These are phyloP conservation scores for Tetrax tetrax DNA, from an alignment of 2,113 vertebrate species.

Conservation along the genomic window DNA sequence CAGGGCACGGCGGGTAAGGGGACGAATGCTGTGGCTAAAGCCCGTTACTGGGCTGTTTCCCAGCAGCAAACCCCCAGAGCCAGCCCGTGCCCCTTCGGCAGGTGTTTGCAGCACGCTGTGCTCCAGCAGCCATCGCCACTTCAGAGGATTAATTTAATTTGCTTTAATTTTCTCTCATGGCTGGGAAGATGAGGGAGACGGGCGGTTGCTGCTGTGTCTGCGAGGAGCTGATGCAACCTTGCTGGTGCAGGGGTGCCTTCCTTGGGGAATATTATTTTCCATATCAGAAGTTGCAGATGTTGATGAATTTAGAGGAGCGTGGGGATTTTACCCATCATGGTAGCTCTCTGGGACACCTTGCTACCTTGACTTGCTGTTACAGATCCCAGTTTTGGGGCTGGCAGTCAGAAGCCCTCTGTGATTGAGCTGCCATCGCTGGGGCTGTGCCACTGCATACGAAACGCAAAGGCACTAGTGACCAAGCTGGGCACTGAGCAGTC, in stretches of 20 bases:
- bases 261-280: not conserved
- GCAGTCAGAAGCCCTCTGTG: not conserved
- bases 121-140: not conserved
- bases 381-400: not conserved
- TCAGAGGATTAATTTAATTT: not conserved
- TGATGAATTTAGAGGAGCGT: not conserved
- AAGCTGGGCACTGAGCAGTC: not conserved
- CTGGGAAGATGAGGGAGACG: fast-evolving
- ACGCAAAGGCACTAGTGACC: not conserved
- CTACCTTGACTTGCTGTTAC: not conserved
- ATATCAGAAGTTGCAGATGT: not conserved
- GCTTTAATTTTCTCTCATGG: not conserved
- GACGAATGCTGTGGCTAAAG: not conserved
- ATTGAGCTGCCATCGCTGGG: not conserved
- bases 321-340: not conserved
- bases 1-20: not conserved
- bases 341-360: not conserved
- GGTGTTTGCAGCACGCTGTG: fast-evolving
- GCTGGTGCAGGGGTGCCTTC: not conserved
- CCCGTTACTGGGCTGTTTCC: not conserved
- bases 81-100: not conserved
- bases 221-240: not conserved
- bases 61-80: not conserved
- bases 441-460: not conserved
- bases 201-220: fast-evolving